Conservation (phyloP, 2,113 vertebrate species). For the Microtus ochrogaster region DNA sequence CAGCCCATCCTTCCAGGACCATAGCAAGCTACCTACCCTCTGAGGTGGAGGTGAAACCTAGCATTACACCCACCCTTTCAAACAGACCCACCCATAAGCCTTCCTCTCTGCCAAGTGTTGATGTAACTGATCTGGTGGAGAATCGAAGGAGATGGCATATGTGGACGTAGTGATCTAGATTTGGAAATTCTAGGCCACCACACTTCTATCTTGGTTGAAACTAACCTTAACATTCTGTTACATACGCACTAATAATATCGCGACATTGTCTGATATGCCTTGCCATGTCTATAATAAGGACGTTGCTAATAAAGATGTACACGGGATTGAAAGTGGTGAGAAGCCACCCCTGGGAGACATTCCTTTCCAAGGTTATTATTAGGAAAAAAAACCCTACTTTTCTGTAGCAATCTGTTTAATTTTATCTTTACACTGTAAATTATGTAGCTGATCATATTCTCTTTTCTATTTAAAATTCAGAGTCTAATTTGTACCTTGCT, state of each 20-base stretch:
- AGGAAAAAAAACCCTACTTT: background rate
- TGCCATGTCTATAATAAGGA: background rate
- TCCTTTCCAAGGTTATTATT: conserved; percentile 31
- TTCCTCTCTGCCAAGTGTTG: background rate
- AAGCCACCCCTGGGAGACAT: background rate
- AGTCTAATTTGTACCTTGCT: background rate
- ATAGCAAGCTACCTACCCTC: background rate
- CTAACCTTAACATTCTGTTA: conserved; percentile 36
- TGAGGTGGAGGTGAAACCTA: rapidly evolving
- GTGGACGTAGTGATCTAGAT: background rate
- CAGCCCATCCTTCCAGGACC: background rate
- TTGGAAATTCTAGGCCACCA: conserved; percentile 26
- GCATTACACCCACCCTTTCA: background rate
- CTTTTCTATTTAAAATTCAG: background rate
- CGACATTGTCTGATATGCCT: background rate
- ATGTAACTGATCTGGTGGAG: background rate
- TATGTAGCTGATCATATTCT: background rate
- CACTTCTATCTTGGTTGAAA: conserved; percentile 23
- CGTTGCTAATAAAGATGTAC: background rate
- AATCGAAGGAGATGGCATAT: background rate
- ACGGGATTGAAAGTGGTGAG: background rate
- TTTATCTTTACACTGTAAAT: conserved; percentile 34
- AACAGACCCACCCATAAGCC: background rate
- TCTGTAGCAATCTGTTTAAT: conserved; percentile 4
- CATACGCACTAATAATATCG: background rate